These are phyloP conservation scores for Horisme vitalbata DNA, from an alignment of 2,888 invertebrate species.

Conservation along the genomic window DNA sequence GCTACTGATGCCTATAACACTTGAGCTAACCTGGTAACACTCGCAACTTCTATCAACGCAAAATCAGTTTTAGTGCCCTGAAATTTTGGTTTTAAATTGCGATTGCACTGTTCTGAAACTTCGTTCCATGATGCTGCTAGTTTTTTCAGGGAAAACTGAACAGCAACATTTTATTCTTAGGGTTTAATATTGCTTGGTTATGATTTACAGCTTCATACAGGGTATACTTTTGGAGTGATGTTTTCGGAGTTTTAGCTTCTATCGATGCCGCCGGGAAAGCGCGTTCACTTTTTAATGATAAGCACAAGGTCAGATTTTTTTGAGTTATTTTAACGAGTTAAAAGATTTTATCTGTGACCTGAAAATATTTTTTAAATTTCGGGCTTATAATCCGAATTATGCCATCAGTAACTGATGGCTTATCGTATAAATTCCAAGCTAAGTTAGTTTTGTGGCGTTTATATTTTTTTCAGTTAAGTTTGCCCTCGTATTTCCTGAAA, in stretches of 20 bases:
- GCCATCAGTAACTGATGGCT: no score
- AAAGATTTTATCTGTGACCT: slow-evolving; percentile 11
- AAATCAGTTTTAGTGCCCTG: slow-evolving; percentile 1
- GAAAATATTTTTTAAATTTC: background rate
- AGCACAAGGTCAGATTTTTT: slow-evolving; percentile 27
- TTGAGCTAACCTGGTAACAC: background rate
- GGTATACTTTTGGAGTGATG: background rate
- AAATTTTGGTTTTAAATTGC: no score
- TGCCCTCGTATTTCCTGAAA: no score
- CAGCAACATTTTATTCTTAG: background rate
- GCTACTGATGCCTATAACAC: background rate
- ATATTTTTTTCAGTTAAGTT: no score
- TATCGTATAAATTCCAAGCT: no score
- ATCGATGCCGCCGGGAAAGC: slow-evolving; percentile 31
- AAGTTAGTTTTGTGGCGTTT: no score
- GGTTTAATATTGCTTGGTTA: background rate
- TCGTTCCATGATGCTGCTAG: background rate
- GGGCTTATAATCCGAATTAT: no score
- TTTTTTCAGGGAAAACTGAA: background rate
- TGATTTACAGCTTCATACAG: background rate
- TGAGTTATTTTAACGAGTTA: slow-evolving; percentile 17
- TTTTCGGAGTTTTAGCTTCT: background rate
- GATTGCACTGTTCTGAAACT: background rate
- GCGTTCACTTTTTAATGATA: slow-evolving; percentile 49
- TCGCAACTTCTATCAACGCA: background rate